A percentile compares a stretch with the other conserved stretches of the same genome.
Conservation (phyloP, 2,113 vertebrate species). For the Zosterops lateralis region DNA sequence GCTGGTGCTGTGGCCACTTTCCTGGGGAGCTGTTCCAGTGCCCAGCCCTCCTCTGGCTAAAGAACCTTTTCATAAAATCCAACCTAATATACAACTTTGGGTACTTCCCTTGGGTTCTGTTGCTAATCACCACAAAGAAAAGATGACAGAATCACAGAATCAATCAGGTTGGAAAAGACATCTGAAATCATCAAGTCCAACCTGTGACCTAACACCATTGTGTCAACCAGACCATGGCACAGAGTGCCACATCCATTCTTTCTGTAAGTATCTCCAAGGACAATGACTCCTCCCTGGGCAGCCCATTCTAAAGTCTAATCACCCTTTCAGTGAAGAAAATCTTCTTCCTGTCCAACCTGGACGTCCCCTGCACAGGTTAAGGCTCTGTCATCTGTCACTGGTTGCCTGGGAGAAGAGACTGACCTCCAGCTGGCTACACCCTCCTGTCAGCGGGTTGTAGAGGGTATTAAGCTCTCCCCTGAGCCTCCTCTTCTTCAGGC, state of each 20-base stretch:
- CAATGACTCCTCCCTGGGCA: background rate
- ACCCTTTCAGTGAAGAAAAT: background rate
- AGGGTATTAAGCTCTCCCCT: background rate
- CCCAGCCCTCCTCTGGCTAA: background rate
- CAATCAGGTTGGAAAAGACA: background rate
- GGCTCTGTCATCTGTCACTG: rapidly evolving
- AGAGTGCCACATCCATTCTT: background rate
- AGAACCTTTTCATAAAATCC: background rate
- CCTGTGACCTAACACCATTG: background rate
- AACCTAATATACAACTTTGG: background rate
- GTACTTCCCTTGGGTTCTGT: background rate
- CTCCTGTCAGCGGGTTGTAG: background rate
- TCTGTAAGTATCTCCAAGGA: background rate
- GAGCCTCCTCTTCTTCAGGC: background rate
- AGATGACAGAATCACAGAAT: background rate
- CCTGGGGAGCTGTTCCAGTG: background rate
- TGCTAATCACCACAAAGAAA: background rate
- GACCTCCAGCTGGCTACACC: background rate
- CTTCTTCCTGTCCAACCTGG: background rate
- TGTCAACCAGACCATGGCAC: background rate
- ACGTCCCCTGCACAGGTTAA: background rate
- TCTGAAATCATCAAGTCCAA: background rate
- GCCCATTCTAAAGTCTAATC: background rate
- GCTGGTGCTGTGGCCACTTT: background rate
- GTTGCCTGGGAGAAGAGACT: background rate